Percentiles rank a stretch among this genome's conserved stretches.
Evolutionary conservation across 2,888 invertebrate genomes (phyloP).

Genomic region (Tinea pellionella): DNA sequence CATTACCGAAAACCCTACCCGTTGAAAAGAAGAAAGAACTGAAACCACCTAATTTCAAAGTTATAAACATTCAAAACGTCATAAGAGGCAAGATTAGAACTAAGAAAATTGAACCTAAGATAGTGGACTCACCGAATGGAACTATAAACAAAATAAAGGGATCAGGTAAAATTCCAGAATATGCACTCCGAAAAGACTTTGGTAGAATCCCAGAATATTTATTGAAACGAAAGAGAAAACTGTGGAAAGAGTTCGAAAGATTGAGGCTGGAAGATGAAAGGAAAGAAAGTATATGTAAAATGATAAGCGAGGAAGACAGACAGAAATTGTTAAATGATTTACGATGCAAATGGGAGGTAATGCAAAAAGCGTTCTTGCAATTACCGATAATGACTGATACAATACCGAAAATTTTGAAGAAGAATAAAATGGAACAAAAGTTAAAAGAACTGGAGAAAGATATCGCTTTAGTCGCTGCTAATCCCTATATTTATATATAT

Average conservation of each 20-base stretch:
- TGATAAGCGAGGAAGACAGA: slow-evolving; percentile 72
- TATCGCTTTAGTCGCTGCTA: slow-evolving; percentile 83
- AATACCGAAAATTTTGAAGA: slow-evolving; percentile 81
- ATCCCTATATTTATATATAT: slow-evolving; percentile 82
- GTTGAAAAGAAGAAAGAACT: slow-evolving; percentile 35
- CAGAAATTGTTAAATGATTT: slow-evolving; percentile 72
- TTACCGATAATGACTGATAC: slow-evolving; percentile 89
- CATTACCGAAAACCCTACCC: slow-evolving; percentile 53
- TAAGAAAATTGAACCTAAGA: slow-evolving; percentile 65
- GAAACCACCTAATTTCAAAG: slow-evolving; percentile 63
- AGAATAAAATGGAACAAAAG: slow-evolving; percentile 81
- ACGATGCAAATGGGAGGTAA: slow-evolving; percentile 83
- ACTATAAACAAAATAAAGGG: slow-evolving; percentile 70
- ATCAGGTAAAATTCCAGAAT: slow-evolving; percentile 76
- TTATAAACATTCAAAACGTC: slow-evolving; percentile 71
- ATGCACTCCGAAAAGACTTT: slow-evolving; percentile 72
- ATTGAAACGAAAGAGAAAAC: slow-evolving; percentile 52
- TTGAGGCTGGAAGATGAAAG: slow-evolving; percentile 38
- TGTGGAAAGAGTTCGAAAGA: slow-evolving; percentile 37
- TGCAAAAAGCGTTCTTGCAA: slow-evolving; percentile 83
- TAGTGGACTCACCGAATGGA: slow-evolving; percentile 74
- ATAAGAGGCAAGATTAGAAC: slow-evolving; percentile 63
- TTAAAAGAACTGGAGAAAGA: slow-evolving; percentile 87
- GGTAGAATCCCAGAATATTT: slow-evolving; percentile 79
- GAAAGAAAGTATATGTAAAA: slow-evolving; percentile 70